Evolutionary conservation across 2,797 vertebrate genomes (phyloP).

Genomic region (Scleropages formosus): DNA sequence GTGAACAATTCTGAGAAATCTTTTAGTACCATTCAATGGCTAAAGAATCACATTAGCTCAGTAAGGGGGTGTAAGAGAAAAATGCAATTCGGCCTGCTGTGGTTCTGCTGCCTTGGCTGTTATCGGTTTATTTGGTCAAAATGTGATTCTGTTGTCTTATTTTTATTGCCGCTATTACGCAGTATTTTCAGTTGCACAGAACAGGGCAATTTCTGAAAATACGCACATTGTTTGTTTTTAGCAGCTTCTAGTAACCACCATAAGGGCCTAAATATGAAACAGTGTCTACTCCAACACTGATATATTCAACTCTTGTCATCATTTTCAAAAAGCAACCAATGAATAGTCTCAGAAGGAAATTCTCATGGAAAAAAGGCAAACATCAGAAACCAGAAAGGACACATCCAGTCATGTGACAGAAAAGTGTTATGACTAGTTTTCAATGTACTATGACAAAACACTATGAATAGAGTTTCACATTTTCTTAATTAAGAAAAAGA

Average conservation of each 20-base stretch:
- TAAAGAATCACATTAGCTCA: slow-evolving; percentile 66
- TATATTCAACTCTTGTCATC: too few relatives aligned
- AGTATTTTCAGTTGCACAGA: not conserved
- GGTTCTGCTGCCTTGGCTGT: not conserved
- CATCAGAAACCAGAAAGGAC: not conserved
- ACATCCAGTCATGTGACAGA: not conserved
- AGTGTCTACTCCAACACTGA: not conserved
- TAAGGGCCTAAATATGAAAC: slow-evolving; percentile 5
- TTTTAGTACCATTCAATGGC: slow-evolving; percentile 68
- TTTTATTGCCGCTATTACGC: not conserved
- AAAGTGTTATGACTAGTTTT: too few relatives aligned
- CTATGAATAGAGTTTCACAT: too few relatives aligned
- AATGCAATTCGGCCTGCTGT: slow-evolving; percentile 48
- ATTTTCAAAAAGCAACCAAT: not conserved
- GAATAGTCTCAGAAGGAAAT: not conserved
- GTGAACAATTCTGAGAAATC: slow-evolving; percentile 72
- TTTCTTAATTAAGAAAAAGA: too few relatives aligned
- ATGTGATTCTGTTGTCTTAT: not conserved
- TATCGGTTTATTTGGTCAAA: not conserved
- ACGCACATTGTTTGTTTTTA: slow-evolving; percentile 5
- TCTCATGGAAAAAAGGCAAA: not conserved
- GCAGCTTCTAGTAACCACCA: not conserved
- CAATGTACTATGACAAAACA: too few relatives aligned
- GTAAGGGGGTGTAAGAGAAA: slow-evolving; percentile 60
- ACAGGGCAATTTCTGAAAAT: not conserved